A percentile compares a stretch with the other conserved stretches of the same genome.
Evolutionary conservation across 2,888 invertebrate genomes (phyloP).

Genomic region (Thelaira solivaga): DNA sequence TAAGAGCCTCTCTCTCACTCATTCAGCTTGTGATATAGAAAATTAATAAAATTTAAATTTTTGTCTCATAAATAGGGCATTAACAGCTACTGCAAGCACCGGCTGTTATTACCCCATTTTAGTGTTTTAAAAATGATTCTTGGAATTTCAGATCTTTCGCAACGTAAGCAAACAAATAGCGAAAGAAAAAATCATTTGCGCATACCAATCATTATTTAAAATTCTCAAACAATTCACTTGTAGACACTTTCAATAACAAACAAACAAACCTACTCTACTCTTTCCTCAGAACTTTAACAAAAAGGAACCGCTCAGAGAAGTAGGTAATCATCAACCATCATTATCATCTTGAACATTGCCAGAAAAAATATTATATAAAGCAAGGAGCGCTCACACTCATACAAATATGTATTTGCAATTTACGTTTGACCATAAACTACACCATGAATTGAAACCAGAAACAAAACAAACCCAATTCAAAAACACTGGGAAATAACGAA

Average conservation of each 20-base stretch:
- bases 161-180: constrained; percentile 45
- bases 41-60: no score
- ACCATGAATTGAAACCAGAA: constrained; percentile 29
- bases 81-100: constrained; percentile 3
- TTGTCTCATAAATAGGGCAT: constrained; percentile 27
- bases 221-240: constrained; percentile 66
- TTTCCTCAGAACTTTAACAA: constrained; percentile 4
- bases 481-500: no score
- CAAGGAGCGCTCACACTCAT: constrained; percentile 19
- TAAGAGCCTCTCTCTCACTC: no score
- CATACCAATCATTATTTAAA: constrained; percentile 65
- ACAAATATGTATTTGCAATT: constrained; percentile 60
- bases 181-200: constrained; percentile 57
- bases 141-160: constrained; percentile 56
- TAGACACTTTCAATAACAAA: constrained; percentile 50
- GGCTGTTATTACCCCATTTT: constrained; percentile 7
- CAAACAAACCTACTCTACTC: neutral
- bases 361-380: neutral
- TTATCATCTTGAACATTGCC: constrained; percentile 43
- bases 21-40: no score
- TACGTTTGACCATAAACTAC: constrained; percentile 42
- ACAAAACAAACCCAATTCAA: constrained; percentile 32
- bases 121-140: constrained; percentile 41
- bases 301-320: constrained; percentile 50
- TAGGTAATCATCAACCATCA: constrained; percentile 25